Evolutionary conservation across 2,797 vertebrate genomes (phyloP).

Genomic region (Pseudochirops cupreus): DNA sequence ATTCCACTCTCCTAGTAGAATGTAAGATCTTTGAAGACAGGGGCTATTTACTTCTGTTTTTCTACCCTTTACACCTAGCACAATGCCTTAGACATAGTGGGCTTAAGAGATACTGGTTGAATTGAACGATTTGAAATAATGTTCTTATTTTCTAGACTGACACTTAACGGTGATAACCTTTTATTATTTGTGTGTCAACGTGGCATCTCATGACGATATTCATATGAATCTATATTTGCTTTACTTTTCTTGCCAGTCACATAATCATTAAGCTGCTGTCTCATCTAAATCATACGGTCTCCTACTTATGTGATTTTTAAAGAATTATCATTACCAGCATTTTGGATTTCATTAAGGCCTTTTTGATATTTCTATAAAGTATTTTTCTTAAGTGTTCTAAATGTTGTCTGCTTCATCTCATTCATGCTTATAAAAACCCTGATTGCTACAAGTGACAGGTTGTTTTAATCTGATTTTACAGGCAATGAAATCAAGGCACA

Average conservation of each 20-base stretch:
- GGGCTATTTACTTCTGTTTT: not conserved
- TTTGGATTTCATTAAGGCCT: not conserved
- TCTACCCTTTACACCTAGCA: not conserved
- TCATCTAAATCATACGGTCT: not conserved
- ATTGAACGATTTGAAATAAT: not conserved
- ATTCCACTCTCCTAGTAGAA: not conserved
- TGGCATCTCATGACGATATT: not conserved
- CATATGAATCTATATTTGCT: not conserved
- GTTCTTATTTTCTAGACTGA: not conserved
- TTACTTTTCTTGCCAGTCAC: not conserved
- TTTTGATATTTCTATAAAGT: not conserved
- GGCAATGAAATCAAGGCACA: not conserved
- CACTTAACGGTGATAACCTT: not conserved
- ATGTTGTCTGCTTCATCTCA: not conserved
- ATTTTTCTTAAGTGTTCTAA: not conserved
- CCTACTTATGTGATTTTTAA: not conserved
- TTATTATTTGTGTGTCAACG: not conserved
- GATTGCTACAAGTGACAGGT: not conserved
- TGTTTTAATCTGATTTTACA: not conserved
- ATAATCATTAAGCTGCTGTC: not conserved
- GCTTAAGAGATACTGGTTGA: not conserved
- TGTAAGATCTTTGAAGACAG: not conserved
- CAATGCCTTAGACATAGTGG: not conserved
- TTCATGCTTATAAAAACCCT: not conserved
- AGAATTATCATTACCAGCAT: not conserved